Base-by-base conservation (phyloP, 2,797 vertebrate genomes). In the Oceanodroma leucorhoa region DNA sequence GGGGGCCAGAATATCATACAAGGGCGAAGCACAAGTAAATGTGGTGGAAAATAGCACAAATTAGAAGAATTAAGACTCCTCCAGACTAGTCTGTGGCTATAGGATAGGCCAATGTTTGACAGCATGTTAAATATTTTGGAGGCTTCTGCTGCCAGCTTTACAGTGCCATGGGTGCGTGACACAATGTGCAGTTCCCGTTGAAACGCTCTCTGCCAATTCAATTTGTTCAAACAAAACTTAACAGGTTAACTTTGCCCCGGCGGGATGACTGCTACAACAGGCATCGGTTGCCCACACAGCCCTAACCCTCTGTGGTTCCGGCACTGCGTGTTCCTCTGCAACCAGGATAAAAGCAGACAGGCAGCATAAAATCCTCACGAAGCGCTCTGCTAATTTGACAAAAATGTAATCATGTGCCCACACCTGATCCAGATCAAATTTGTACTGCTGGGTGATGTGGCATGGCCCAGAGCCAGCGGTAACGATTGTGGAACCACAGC, bases 371-470 rank as follows among this genome's bases (percentile, higher is more conserved):
- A 95, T 36, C 83, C 88, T 95, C 77, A 61, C 5, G 14, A 23
- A 90, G 90, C 2, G 0, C 80, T 88, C 66, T n/a, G 83, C 86
- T 96, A 92, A 95, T 96, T 93, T 94, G 80, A 95, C 94, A 94
- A 48, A 83, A 94, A 71, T 32, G 73, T 82, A 95, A 90, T 95
- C 92, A 36, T 88, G 89, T 97, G 94, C 96, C 90, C 89, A 80
- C 93, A 95, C 83, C 92, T 55, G 95, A 95, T 95, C 75, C 95
- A 94, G 96, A 96, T 96, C 94, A 94, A 97, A 97, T 97, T 97
- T 95, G 96, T 95, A 95, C 77, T 92, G 86, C 95, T 95, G 92
- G 95, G 86, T 87, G 95, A 97, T 97, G 96, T 94, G 96, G 95
- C 96, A 94, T 97, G 96, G 96, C 95, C 41, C 38, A 10, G 88